Percentiles rank a stretch among this genome's conserved stretches.
Conservation (phyloP, 2,888 invertebrate genomes). For the Clistopyga incitator region DNA sequence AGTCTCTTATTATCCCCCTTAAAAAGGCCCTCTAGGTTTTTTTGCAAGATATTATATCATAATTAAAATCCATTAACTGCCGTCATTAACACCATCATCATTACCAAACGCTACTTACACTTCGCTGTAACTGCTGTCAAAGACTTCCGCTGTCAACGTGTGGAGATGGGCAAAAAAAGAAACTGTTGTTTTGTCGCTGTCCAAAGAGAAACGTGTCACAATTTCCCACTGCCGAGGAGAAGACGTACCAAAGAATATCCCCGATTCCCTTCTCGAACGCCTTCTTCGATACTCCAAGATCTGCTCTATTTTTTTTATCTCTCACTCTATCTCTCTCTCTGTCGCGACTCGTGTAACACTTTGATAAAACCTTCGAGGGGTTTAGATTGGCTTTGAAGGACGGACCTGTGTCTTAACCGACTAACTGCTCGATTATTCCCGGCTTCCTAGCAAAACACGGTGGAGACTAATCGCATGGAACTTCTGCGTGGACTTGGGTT, state of each 20-base stretch:
- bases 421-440: slow-evolving; percentile 51
- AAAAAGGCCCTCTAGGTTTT: slow-evolving; percentile 41
- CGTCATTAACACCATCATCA: slow-evolving; percentile 48
- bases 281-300: slow-evolving; percentile 25
- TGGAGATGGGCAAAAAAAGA: slow-evolving; percentile 40
- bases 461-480: slow-evolving; percentile 79
- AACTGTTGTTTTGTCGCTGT: slow-evolving; percentile 44
- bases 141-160: slow-evolving; percentile 44
- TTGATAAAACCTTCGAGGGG: slow-evolving; percentile 30
- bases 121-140: slow-evolving; percentile 39
- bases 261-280: slow-evolving; percentile 24
- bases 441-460: slow-evolving; percentile 30
- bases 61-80: slow-evolving; percentile 51
- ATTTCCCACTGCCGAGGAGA: neutral
- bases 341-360: slow-evolving; percentile 46
- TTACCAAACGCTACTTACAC: slow-evolving; percentile 27
- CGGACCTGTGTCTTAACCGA: slow-evolving; percentile 46
- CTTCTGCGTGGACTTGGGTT: slow-evolving; percentile 71
- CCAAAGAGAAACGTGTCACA: neutral
- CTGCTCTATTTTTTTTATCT: neutral
- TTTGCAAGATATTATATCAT: slow-evolving; percentile 28
- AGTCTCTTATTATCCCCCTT: slow-evolving; percentile 10
- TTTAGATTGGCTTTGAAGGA: slow-evolving; percentile 46
- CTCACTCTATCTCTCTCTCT: too few species aligned
- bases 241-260: slow-evolving; percentile 3